phyloP scores from a whole-genome alignment of 1,140 invertebrate genomes.

The Aphidius ervi region DNA sequence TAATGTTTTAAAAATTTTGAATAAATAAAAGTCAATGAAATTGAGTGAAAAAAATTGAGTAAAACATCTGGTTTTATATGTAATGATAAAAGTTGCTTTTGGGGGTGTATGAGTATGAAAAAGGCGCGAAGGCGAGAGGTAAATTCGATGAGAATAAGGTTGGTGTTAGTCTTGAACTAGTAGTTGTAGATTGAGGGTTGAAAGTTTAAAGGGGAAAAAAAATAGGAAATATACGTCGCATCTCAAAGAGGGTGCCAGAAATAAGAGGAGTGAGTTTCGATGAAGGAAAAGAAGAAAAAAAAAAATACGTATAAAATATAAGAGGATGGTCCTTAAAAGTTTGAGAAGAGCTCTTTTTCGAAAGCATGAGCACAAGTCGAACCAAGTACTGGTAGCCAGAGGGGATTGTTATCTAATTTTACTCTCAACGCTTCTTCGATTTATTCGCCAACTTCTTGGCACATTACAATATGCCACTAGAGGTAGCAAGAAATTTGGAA shows the following conservation, averaged over 20 bases:
- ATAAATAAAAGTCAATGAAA: too few relatives aligned
- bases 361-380: constrained; percentile 1
- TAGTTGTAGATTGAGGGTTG: constrained; percentile 12
- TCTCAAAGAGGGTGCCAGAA: constrained; percentile 17
- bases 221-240: constrained; percentile 22
- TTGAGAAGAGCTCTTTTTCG: constrained; percentile 38
- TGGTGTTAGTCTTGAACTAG: constrained; percentile 1
- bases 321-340: constrained; percentile 53
- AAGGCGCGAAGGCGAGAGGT: background rate
- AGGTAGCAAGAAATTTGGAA: background rate
- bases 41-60: too few relatives aligned
- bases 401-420: constrained; percentile 53
- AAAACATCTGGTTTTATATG: too few relatives aligned
- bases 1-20: too few relatives aligned
- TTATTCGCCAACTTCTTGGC: constrained; percentile 53
- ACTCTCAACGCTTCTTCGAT: constrained; percentile 56
- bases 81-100: too few relatives aligned
- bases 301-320: constrained; percentile 33
- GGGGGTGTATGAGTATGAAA: too few relatives aligned
- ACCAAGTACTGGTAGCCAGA: constrained; percentile 25
- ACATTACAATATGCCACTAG: constrained; percentile 53
- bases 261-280: constrained; percentile 16
- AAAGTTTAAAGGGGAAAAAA: constrained; percentile 10
- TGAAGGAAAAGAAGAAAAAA: constrained; percentile 16
- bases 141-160: background rate